A percentile compares a stretch with the other conserved stretches of the same genome.
phyloP scores from a whole-genome alignment of 2,113 vertebrate species.

The Toxostoma redivivum region DNA sequence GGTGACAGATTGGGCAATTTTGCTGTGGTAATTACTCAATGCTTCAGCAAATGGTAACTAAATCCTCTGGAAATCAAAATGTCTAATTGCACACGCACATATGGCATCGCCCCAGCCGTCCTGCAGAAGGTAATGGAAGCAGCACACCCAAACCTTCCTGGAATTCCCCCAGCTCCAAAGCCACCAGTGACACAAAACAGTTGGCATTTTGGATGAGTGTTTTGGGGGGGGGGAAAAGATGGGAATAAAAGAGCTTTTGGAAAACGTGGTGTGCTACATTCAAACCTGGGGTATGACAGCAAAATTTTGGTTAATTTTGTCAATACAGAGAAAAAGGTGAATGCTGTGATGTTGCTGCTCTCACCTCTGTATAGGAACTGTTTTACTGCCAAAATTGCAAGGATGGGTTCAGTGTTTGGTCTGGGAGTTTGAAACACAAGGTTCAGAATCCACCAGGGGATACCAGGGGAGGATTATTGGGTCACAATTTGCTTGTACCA shows the following conservation, averaged over 20 bases:
- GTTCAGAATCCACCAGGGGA: too few species aligned
- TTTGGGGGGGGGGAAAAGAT: not conserved
- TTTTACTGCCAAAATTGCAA: not conserved
- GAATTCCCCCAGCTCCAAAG: not conserved
- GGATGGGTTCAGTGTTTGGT: not conserved
- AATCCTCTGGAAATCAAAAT: slow-evolving; percentile 67
- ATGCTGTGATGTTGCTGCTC: not conserved
- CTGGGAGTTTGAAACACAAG: not conserved
- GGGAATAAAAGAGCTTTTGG: not conserved
- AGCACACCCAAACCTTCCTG: slow-evolving; percentile 58
- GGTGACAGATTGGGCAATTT: slow-evolving; percentile 69
- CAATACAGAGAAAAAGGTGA: not conserved
- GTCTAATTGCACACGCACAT: slow-evolving; percentile 68
- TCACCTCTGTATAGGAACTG: not conserved
- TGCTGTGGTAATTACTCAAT: slow-evolving; percentile 71
- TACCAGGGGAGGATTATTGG: rapidly evolving
- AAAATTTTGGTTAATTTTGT: not conserved
- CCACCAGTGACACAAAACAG: not conserved
- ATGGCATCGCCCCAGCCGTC: slow-evolving; percentile 46
- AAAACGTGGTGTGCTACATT: rapidly evolving
- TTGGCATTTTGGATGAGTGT: not conserved
- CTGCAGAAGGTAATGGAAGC: slow-evolving; percentile 50
- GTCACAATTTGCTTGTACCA: rapidly evolving
- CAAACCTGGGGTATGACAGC: not conserved
- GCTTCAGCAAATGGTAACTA: slow-evolving; percentile 75